Percentiles rank a stretch among this genome's conserved stretches.
Evolutionary conservation across 2,113 vertebrate genomes (phyloP).

Genomic region (Actenoides lindsayi): DNA sequence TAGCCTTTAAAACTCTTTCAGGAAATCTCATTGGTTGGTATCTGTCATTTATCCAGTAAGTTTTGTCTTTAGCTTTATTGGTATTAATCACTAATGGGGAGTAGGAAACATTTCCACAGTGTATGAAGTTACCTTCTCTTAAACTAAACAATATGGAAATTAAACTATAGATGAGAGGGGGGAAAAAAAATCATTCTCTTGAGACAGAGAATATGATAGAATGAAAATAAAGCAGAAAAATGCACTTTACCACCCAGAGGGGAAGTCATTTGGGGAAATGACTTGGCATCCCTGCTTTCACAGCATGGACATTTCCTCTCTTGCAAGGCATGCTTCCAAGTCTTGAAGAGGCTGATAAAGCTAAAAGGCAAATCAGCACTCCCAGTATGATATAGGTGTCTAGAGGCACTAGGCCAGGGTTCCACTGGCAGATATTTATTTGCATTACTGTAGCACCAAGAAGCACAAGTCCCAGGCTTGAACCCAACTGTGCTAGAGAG

Average conservation of each 20-base stretch:
- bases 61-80: slow-evolving; percentile 28
- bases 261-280: slow-evolving; percentile 17
- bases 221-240: slow-evolving; percentile 68
- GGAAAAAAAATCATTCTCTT: neutral
- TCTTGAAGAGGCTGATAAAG: slow-evolving; percentile 33
- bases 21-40: slow-evolving; percentile 51
- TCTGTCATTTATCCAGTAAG: slow-evolving; percentile 39
- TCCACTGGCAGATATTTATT: neutral
- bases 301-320: slow-evolving; percentile 53
- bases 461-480: neutral
- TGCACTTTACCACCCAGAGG: slow-evolving; percentile 62
- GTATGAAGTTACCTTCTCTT: slow-evolving; percentile 52
- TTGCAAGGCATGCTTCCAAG: slow-evolving; percentile 50
- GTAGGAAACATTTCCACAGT: slow-evolving; percentile 36
- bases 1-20: slow-evolving; percentile 54
- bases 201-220: slow-evolving; percentile 35
- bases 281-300: slow-evolving; percentile 35
- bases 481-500: neutral
- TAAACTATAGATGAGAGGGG: neutral
- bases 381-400: neutral
- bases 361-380: slow-evolving; percentile 24
- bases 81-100: slow-evolving; percentile 48
- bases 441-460: neutral
- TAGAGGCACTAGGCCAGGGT: neutral
- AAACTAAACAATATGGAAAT: slow-evolving; percentile 51